Base-by-base conservation (phyloP, 1,140 invertebrate genomes). In the Gyrodactylus bullatarudis region DNA sequence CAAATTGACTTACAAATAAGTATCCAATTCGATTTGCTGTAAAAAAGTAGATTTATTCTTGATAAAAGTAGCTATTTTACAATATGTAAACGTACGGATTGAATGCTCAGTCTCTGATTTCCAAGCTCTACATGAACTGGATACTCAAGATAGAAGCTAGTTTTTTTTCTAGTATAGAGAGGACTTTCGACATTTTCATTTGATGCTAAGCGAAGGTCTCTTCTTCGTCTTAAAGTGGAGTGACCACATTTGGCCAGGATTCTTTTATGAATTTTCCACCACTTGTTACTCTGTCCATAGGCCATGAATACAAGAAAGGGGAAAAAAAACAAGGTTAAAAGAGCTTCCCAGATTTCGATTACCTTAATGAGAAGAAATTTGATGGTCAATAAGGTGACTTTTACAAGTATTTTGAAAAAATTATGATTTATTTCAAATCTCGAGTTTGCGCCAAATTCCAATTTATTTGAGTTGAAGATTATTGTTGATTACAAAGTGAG, bases 271-370 rank as follows among this genome's bases (percentile, higher is more conserved):
- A 54, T 54, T 21, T 26, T n/a, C 77, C 78, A 79, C 77, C 77
- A 78, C 16, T 77, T 77, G 54, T 75, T 76, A 75, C 79, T 78
- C 26, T 77, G 77, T 26, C 74, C 69, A 71, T 79, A 80, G 0
- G 79, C 76, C 26, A 77, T 76, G 20, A 79, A 68, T 0, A 79
- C 79, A 69, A 85, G 78, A 1, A 83, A 25, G 0, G 85, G 84
- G 78, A 86, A 85, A 27, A 83, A 82, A 0, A 81, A 76, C 20
- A 86, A 81, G 0, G 85, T 86, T 1, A 85, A 75, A 25, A 82
- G 78, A 1, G 85, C 84, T 77, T 86, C 85, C 85, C 85, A 86
- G 0, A 83, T 68, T 68, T 84, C 83, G 1, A 85, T 81, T 19
- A 73, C 26, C 19, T 21, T 20, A 21, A 22, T 26, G 19, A 71